phyloP scores from a whole-genome alignment of 2,888 invertebrate genomes.

The Axea sp. region DNA sequence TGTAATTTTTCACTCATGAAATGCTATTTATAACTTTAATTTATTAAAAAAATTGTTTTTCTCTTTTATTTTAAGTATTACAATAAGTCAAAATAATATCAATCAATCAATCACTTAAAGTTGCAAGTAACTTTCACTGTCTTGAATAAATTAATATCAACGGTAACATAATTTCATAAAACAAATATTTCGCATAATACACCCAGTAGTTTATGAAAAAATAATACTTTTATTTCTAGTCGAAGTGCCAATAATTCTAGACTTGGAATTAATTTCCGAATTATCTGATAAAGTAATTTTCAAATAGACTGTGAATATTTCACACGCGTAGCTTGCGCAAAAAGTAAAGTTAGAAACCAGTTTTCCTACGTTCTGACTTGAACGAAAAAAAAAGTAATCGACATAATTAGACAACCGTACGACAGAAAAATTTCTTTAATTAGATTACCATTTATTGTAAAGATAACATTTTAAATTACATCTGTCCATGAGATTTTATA shows the following conservation, averaged over 20 bases:
- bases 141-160: no score
- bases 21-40: no score
- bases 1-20: no score
- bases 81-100: no score
- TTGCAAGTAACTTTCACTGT: no score
- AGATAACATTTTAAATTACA: constrained; percentile 9
- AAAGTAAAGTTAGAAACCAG: constrained; percentile 8
- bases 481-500: not conserved
- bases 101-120: no score
- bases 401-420: constrained; percentile 7
- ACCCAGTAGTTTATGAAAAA: no score
- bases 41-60: no score
- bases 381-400: constrained; percentile 11
- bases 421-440: constrained; percentile 8
- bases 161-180: no score
- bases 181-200: no score
- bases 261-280: not conserved
- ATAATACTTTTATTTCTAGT: no score
- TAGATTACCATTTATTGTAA: constrained; percentile 6
- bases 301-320: not conserved
- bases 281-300: constrained; percentile 1
- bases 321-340: constrained; percentile 1
- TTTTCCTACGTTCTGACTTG: constrained; percentile 10
- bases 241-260: not conserved
- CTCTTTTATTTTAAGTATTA: no score